Evolutionary conservation across 2,113 vertebrate species (phyloP).

Genomic region (Hemicordylus capensis): DNA sequence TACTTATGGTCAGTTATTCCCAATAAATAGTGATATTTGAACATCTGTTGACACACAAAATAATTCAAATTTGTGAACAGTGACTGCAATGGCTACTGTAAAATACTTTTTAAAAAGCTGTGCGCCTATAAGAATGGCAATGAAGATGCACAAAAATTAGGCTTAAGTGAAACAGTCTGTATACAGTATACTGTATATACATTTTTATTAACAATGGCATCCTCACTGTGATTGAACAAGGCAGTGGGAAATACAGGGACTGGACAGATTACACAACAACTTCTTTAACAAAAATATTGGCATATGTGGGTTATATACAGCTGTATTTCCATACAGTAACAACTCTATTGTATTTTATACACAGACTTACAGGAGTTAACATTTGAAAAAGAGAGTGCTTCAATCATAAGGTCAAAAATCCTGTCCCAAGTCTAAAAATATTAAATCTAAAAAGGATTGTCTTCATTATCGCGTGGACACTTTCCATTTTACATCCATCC

Average conservation of each 20-base stretch:
- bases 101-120: neutral
- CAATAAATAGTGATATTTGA: neutral
- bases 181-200: too few relatives aligned
- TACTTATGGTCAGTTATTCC: neutral
- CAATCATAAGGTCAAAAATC: constrained; percentile 67
- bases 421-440: constrained; percentile 70
- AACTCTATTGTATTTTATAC: constrained; percentile 56
- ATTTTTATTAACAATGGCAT: constrained; percentile 78
- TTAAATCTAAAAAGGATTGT: constrained; percentile 69
- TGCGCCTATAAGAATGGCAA: neutral
- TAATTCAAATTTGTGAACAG: too few relatives aligned
- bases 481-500: constrained; percentile 58
- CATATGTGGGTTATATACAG: constrained; percentile 58
- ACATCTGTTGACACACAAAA: too few relatives aligned
- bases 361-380: constrained; percentile 62
- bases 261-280: constrained; percentile 64
- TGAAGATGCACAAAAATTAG: neutral
- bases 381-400: constrained; percentile 65
- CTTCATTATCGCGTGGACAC: constrained; percentile 52
- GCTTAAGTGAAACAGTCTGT: constrained; percentile 26
- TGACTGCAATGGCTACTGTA: neutral
- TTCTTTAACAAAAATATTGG: constrained; percentile 60
- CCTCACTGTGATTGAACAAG: constrained; percentile 72
- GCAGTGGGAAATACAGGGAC: constrained; percentile 67
- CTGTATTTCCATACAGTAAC: constrained; percentile 44